Percentiles rank a stretch among this genome's conserved stretches.
Evolutionary conservation across 2,888 invertebrate genomes (phyloP).

Genomic region (Leptinotarsa juncta): DNA sequence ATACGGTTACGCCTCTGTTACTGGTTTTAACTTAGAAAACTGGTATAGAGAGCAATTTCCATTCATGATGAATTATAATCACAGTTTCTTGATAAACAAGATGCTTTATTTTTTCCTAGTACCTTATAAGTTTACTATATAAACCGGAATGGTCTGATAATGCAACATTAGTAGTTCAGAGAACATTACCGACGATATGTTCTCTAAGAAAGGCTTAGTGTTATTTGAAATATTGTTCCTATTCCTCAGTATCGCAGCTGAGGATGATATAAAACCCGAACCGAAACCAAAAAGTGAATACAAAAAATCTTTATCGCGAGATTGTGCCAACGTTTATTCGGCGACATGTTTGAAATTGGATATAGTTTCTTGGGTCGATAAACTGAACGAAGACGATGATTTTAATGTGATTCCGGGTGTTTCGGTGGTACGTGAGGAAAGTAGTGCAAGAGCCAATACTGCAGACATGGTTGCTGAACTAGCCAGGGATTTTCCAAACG

Average conservation of each 20-base stretch:
- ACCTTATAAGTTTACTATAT: slow-evolving; percentile 52
- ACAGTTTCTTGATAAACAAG: slow-evolving; percentile 45
- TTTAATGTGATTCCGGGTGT: slow-evolving; percentile 80
- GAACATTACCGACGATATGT: slow-evolving; percentile 46
- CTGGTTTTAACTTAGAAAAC: slow-evolving; percentile 34
- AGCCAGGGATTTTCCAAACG: slow-evolving; percentile 80
- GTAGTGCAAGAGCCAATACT: slow-evolving; percentile 67
- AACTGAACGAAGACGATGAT: slow-evolving; percentile 77
- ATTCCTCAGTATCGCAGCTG: slow-evolving; percentile 29
- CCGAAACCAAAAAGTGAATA: slow-evolving; percentile 56
- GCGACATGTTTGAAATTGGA: slow-evolving; percentile 84
- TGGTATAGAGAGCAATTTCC: slow-evolving; percentile 47
- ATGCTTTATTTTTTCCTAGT: slow-evolving; percentile 49
- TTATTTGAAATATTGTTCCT: slow-evolving; percentile 39
- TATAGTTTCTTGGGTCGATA: slow-evolving; percentile 80
- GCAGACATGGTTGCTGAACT: slow-evolving; percentile 81
- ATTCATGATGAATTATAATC: slow-evolving; percentile 45
- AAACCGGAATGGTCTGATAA: slow-evolving; percentile 36
- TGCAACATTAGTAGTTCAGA: slow-evolving; percentile 43
- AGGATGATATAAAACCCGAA: slow-evolving; percentile 40
- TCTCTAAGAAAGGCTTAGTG: slow-evolving; percentile 42
- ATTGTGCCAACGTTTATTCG: slow-evolving; percentile 73
- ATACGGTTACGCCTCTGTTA: slow-evolving; percentile 28
- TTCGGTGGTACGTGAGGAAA: slow-evolving; percentile 76
- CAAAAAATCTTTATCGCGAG: slow-evolving; percentile 62